A percentile compares a stretch with the other conserved stretches of the same genome.
These are phyloP conservation scores for Stenopsyche tienmushanensis DNA, from an alignment of 1,140 invertebrate species.

Conservation along the genomic window DNA sequence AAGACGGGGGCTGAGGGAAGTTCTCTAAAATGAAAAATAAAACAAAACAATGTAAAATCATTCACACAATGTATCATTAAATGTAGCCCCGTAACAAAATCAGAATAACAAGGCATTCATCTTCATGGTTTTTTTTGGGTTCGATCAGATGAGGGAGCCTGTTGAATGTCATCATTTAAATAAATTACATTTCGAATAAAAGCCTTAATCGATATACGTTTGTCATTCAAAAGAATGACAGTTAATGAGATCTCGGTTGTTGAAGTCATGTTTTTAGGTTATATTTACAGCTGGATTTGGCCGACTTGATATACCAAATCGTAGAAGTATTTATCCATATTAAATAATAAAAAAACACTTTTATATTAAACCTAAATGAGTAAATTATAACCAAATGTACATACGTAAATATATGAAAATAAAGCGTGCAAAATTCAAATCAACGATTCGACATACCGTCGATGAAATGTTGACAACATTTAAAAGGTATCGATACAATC, in stretches of 20 bases:
- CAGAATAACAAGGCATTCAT: conserved; percentile 30
- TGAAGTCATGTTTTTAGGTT: neutral
- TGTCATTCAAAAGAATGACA: neutral
- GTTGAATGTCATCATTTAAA: conserved; percentile 35
- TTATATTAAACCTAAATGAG: neutral
- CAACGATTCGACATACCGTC: too few species aligned
- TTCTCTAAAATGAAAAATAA: conserved; percentile 58
- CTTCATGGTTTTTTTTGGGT: conserved; percentile 34
- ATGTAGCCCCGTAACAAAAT: too few species aligned
- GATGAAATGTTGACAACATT: too few species aligned
- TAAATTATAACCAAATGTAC: too few species aligned
- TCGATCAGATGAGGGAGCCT: conserved; percentile 40
- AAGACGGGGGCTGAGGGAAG: conserved; percentile 58
- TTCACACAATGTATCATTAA: neutral
- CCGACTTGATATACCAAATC: neutral
- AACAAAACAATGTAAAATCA: conserved; percentile 14
- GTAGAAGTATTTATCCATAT: neutral
- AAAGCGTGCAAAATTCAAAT: too few species aligned
- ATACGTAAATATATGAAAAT: too few species aligned
- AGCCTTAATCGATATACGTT: neutral
- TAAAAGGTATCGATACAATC: too few species aligned
- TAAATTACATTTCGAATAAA: too few species aligned
- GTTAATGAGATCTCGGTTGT: too few species aligned
- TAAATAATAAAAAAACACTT: neutral
- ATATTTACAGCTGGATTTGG: neutral